A percentile compares a stretch with the other conserved stretches of the same genome.
Conservation (phyloP, 2,888 invertebrate species). For the Eudasyphora cyanicolor region DNA sequence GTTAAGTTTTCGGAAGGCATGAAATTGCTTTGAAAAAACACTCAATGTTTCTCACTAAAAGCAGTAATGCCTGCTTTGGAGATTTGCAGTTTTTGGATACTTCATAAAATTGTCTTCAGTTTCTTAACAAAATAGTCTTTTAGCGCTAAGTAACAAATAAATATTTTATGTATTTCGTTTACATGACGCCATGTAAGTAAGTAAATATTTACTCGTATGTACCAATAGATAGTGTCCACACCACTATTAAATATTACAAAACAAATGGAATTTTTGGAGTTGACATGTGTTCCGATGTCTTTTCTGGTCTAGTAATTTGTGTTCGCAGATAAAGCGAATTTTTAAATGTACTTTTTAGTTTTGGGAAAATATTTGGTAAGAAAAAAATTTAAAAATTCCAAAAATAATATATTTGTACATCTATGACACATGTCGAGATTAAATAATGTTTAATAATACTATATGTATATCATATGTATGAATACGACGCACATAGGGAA, state of each 20-base stretch:
- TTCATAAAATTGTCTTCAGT: conserved; percentile 8
- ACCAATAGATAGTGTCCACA: not conserved
- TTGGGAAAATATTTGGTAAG: not conserved
- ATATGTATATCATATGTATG: too few relatives aligned
- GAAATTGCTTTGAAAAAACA: not conserved
- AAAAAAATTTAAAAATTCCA: too few relatives aligned
- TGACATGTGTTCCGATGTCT: not conserved
- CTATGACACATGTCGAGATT: too few relatives aligned
- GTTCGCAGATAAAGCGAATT: not conserved
- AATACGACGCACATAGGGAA: too few relatives aligned
- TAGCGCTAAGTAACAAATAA: conserved; percentile 10
- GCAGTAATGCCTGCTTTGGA: conserved; percentile 2
- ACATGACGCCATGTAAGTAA: not conserved
- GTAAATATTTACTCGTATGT: not conserved
- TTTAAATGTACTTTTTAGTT: too few relatives aligned
- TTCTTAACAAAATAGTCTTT: conserved; percentile 15
- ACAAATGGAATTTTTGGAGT: not conserved
- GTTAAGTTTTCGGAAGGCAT: not conserved
- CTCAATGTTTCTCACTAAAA: not conserved
- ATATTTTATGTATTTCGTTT: not conserved
- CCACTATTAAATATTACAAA: not conserved
- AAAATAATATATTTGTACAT: too few relatives aligned
- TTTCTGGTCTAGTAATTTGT: not conserved
- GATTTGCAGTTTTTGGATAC: not conserved
- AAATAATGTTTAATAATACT: too few relatives aligned